Base-by-base conservation (phyloP, 2,888 invertebrate genomes). In the Spodoptera littoralis region DNA sequence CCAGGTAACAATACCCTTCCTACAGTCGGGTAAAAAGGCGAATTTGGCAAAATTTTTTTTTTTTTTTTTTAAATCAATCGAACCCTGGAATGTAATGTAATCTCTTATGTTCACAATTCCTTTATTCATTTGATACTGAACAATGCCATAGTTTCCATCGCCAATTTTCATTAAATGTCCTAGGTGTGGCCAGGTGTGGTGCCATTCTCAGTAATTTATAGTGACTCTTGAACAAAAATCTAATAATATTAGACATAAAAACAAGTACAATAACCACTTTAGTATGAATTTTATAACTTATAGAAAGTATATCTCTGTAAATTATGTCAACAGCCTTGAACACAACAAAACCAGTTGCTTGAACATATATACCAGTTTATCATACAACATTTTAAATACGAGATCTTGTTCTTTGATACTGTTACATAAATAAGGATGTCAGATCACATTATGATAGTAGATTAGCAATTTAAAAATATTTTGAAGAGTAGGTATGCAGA, bases 331-430 rank as follows among this genome's bases (percentile, higher is more conserved):
- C 41, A 62, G 48, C 72, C 72, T 73, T 73, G 76, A 66, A 71
- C 12, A 43, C 30, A 52, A 41, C 60, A 49, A 58, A 76, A 70
- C 71, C 70, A 70, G 71, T 70, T 64, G 3, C 30, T 36, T 45
- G 44, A 55, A 47, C 49, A 73, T 52, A 72, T 55, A 73, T 52
- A 72, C 60, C 11, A 73, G 73, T 73, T 60, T 52, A 52, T 52
- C 30, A 45, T 64, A 64, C 11, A 30, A 13, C n/a, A 42, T 18
- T 43, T 54, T 51, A 13, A 47, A 48, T 48, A 45, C 50, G 2
- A 53, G 49, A 66, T 66, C 50, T 49, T 52, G 48, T 49, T 60
- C 27, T 43, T 51, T 45, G 42, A 51, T 59, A 48, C 13, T 24
- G 41, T 51, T 53, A 18, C 24, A 69, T 44, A 52, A 44, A n/a